phyloP scores from a whole-genome alignment of 2,797 vertebrate genomes.

The Phrynocephalus forsythii region DNA sequence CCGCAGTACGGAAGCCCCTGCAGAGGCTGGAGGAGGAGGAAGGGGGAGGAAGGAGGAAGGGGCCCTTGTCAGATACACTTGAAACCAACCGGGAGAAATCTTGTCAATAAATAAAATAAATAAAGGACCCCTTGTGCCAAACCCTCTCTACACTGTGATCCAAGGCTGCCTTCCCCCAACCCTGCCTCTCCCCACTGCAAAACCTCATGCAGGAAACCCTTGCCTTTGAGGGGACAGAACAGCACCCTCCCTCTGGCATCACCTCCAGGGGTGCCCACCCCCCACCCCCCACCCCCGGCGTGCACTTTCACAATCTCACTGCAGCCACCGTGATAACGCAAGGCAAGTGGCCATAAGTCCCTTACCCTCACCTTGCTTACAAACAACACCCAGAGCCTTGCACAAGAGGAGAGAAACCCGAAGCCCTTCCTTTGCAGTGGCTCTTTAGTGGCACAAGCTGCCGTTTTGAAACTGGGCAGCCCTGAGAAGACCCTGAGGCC shows the following conservation, averaged over 20 bases:
- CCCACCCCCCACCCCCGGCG: too few species aligned
- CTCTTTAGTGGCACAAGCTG: accelerated
- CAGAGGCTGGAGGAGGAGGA: too few species aligned
- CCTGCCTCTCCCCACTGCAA: too few species aligned
- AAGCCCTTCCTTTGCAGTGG: not conserved
- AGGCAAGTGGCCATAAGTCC: not conserved
- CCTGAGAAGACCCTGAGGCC: too few species aligned
- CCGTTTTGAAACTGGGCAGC: not conserved
- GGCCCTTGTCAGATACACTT: not conserved
- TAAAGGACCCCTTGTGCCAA: too few species aligned
- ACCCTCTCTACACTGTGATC: too few species aligned
- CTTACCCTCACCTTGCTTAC: not conserved
- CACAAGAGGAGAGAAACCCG: not conserved
- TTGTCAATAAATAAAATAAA: too few species aligned
- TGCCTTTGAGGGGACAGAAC: not conserved
- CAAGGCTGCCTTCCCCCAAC: too few species aligned
- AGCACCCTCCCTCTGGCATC: too few species aligned
- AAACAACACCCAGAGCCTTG: not conserved
- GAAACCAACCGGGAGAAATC: not conserved
- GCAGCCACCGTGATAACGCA: not conserved
- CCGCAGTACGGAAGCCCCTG: not conserved
- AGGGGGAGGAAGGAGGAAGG: too few species aligned
- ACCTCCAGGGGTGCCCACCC: too few species aligned
- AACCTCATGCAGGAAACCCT: not conserved
- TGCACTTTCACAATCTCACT: not conserved